Evolutionary conservation across 2,113 vertebrate genomes (phyloP).

Genomic region (Cisticola juncidis): DNA sequence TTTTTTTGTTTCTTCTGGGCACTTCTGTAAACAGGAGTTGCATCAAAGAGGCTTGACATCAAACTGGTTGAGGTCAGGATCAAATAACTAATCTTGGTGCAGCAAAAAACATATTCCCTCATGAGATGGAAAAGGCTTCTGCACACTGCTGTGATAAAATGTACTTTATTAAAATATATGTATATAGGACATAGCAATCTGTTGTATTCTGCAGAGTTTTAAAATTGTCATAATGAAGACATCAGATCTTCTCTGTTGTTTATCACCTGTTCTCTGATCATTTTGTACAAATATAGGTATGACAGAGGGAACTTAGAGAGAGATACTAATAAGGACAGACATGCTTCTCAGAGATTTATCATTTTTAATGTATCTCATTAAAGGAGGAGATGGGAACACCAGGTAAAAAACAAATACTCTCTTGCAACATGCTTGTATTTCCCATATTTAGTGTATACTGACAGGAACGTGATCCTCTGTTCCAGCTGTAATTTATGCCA

Average conservation of each 20-base stretch:
- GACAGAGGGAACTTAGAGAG: no score
- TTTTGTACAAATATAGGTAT: background rate
- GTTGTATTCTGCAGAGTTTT: background rate
- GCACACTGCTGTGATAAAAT: background rate
- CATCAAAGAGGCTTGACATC: background rate
- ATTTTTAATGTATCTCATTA: background rate
- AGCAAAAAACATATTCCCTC: background rate
- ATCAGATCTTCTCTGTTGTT: background rate
- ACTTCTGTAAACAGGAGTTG: background rate
- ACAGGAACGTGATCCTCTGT: background rate
- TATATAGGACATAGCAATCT: background rate
- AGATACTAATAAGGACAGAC: background rate
- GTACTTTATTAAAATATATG: background rate
- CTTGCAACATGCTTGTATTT: accelerated
- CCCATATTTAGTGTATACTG: background rate
- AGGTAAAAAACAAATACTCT: background rate
- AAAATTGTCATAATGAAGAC: background rate
- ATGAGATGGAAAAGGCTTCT: background rate
- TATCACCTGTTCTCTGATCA: background rate
- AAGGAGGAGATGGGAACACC: background rate
- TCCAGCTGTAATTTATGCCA: background rate
- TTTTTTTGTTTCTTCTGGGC: conserved; percentile 1
- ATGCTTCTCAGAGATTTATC: accelerated
- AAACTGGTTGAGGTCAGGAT: background rate
- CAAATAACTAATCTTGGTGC: background rate